These are phyloP conservation scores for Labroides dimidiatus DNA, from an alignment of 2,797 vertebrate genomes.

Conservation along the genomic window DNA sequence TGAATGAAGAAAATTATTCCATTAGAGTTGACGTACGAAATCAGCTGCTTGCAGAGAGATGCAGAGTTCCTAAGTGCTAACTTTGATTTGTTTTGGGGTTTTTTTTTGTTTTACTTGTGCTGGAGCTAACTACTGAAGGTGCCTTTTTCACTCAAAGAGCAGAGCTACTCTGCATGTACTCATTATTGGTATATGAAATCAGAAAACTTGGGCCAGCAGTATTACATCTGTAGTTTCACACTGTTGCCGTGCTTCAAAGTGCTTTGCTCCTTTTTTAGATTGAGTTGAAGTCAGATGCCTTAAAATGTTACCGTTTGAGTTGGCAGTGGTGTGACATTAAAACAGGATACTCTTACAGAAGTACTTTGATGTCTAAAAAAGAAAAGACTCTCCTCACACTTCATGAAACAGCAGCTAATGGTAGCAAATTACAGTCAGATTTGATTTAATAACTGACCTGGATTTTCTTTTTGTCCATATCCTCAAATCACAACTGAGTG, in stretches of 20 bases:
- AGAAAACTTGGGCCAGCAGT: conserved; percentile 33
- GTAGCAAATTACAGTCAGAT: conserved; percentile 13
- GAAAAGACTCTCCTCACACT: conserved; percentile 24
- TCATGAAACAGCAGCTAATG: conserved; percentile 14
- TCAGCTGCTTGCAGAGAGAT: not conserved
- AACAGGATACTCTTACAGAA: conserved; percentile 14
- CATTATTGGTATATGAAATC: conserved; percentile 32
- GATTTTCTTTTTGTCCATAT: conserved; percentile 30
- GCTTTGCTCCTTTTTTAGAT: conserved; percentile 37
- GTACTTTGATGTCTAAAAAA: conserved; percentile 25
- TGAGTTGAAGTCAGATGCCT: conserved; percentile 48
- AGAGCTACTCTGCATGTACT: conserved; percentile 37
- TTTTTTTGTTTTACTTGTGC: conserved; percentile 28
- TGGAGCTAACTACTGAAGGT: conserved; percentile 71
- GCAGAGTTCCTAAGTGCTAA: conserved; percentile 51
- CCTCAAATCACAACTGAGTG: conserved; percentile 32
- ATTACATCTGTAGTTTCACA: conserved; percentile 62
- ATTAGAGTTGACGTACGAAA: conserved; percentile 5
- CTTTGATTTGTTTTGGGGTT: conserved; percentile 38
- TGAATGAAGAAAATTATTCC: conserved; percentile 18
- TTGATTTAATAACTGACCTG: conserved; percentile 16
- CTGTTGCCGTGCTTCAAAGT: conserved; percentile 66
- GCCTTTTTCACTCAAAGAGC: conserved; percentile 72
- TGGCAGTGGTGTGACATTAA: conserved; percentile 18
- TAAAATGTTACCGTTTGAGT: conserved; percentile 20